These are phyloP conservation scores for Oryzias melastigma DNA, from an alignment of 2,113 vertebrate genomes.

Conservation along the genomic window DNA sequence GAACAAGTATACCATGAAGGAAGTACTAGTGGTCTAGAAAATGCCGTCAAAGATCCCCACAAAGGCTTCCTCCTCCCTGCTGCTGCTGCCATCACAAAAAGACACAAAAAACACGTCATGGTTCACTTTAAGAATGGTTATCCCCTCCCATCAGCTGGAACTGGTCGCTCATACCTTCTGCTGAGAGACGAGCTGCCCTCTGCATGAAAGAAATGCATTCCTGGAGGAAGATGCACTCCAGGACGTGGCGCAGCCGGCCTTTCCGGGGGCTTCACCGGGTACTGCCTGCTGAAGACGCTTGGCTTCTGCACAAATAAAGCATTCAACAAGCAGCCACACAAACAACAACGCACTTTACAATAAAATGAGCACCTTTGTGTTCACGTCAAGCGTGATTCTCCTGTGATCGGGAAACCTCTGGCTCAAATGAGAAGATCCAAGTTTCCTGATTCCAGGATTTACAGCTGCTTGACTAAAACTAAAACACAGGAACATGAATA, in stretches of 20 bases:
- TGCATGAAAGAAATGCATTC: constrained; percentile 66
- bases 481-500: constrained; percentile 15
- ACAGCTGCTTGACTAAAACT: constrained; percentile 32
- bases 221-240: neutral
- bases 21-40: constrained; percentile 74
- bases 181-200: constrained; percentile 14
- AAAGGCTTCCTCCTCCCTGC: constrained; percentile 80
- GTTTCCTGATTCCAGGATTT: constrained; percentile 19
- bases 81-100: constrained; percentile 58
- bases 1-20: constrained; percentile 12
- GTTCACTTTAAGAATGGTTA: too few species aligned
- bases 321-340: neutral
- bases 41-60: constrained; percentile 93
- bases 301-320: constrained; percentile 39
- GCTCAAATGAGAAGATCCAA: constrained; percentile 3
- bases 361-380: constrained; percentile 32
- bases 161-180: constrained; percentile 40
- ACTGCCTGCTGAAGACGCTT: constrained; percentile 26
- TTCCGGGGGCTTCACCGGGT: constrained; percentile 18
- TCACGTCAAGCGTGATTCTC: constrained; percentile 37
- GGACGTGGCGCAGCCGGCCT: constrained; percentile 17
- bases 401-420: constrained; percentile 26
- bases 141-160: neutral
- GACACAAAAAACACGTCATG: too few species aligned
- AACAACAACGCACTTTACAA: neutral